Percentiles rank a stretch among this genome's conserved stretches.
These are phyloP conservation scores for Leptodactylus fallax DNA, from an alignment of 2,797 vertebrate genomes.

Conservation along the genomic window DNA sequence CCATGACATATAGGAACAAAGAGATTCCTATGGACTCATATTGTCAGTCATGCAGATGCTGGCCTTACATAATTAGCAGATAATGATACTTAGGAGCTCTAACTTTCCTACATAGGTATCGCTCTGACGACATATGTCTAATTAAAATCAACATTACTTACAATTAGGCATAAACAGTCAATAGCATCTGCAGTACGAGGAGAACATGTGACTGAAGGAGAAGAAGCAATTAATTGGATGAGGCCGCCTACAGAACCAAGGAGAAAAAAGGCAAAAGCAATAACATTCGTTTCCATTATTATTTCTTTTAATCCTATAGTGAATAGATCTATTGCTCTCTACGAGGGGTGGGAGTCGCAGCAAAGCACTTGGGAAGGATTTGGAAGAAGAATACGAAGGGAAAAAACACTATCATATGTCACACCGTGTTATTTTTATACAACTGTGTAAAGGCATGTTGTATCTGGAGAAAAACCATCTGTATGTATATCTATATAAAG, in stretches of 20 bases:
- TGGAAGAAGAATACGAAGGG: conserved; percentile 32
- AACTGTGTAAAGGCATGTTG: conserved; percentile 47
- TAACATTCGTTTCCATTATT: conserved; percentile 18
- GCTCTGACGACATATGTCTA: conserved; percentile 74
- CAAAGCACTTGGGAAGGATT: conserved; percentile 24
- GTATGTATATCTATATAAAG: conserved; percentile 59
- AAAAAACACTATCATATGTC: conserved; percentile 47
- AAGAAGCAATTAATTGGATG: conserved; percentile 75
- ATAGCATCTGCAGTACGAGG: conserved; percentile 76
- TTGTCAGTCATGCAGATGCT: conserved; percentile 32
- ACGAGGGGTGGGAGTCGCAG: background rate
- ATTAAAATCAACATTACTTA: conserved; percentile 78
- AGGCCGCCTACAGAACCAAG: conserved; percentile 72
- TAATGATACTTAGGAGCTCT: conserved; percentile 42
- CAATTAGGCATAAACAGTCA: conserved; percentile 73
- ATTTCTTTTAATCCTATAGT: background rate
- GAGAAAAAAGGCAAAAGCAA: conserved; percentile 59
- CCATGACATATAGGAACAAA: conserved; percentile 18
- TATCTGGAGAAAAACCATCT: conserved; percentile 58
- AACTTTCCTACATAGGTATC: conserved; percentile 66
- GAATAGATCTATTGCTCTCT: background rate
- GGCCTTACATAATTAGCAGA: conserved; percentile 45
- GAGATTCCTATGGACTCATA: background rate
- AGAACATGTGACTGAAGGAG: conserved; percentile 71
- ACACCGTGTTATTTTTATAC: conserved; percentile 55